Evolutionary conservation across 2,113 vertebrate genomes (phyloP).

Genomic region (Eulemur rufifrons): DNA sequence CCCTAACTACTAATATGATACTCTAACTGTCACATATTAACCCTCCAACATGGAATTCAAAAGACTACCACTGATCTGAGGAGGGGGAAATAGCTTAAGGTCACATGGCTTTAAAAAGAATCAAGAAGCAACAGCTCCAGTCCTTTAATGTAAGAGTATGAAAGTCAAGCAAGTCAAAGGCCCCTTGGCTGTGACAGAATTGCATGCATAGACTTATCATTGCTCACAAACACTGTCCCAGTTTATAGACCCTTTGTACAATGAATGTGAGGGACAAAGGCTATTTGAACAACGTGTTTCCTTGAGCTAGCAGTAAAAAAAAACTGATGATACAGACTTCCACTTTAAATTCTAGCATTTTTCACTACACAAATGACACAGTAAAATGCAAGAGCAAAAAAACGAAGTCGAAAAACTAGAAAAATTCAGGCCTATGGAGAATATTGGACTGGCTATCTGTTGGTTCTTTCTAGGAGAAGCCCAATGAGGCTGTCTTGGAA

Average conservation of each 20-base stretch:
- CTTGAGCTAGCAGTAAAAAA: slow-evolving; percentile 24
- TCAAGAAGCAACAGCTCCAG: slow-evolving; percentile 50
- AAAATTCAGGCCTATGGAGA: neutral
- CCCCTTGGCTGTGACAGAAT: neutral
- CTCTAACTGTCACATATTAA: slow-evolving; percentile 44
- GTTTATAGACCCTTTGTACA: slow-evolving; percentile 22
- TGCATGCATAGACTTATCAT: neutral
- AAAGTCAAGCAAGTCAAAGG: slow-evolving; percentile 49
- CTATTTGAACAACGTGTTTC: slow-evolving; percentile 43
- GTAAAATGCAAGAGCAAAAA: slow-evolving; percentile 52
- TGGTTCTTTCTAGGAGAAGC: slow-evolving; percentile 12
- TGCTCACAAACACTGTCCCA: slow-evolving; percentile 38
- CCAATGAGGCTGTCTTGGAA: neutral
- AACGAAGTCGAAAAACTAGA: neutral
- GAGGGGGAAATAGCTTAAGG: neutral
- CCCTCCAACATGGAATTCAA: slow-evolving; percentile 57
- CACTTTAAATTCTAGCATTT: slow-evolving; percentile 55
- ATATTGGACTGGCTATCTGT: neutral
- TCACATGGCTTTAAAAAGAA: slow-evolving; percentile 56
- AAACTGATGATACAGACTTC: neutral
- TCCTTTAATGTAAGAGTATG: slow-evolving; percentile 11
- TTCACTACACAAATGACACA: slow-evolving; percentile 54
- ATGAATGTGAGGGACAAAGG: slow-evolving; percentile 9
- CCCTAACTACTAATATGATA: slow-evolving; percentile 34
- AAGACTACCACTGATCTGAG: slow-evolving; percentile 27